These are phyloP conservation scores for Drosophila paulistorum DNA, from an alignment of 1,140 invertebrate genomes.

Conservation along the genomic window DNA sequence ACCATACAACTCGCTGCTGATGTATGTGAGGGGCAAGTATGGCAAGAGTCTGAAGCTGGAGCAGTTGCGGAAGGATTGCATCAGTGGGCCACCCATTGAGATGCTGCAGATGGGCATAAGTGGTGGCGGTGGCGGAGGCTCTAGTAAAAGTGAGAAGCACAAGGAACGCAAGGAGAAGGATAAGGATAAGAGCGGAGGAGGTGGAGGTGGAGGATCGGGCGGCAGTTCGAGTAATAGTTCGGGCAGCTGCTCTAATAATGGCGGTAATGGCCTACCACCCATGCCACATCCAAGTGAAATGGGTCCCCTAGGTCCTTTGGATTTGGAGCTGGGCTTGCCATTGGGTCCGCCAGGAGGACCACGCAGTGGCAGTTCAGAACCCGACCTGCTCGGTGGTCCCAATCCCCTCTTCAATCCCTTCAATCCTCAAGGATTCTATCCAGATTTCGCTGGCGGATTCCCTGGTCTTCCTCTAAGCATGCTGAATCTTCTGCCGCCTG, in stretches of 20 bases:
- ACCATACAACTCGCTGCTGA: conserved; percentile 94
- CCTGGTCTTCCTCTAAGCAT: conserved; percentile 91
- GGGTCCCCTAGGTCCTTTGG: conserved; percentile 55
- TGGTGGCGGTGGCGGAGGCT: conserved; percentile 42
- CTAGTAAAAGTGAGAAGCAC: conserved; percentile 58
- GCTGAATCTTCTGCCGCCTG: conserved; percentile 91
- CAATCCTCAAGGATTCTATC: conserved; percentile 89
- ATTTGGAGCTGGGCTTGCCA: conserved; percentile 68
- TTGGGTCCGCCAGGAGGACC: conserved; percentile 82
- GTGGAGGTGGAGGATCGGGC: background rate
- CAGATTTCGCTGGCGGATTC: conserved; percentile 90
- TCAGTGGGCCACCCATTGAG: conserved; percentile 88
- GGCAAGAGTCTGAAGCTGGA: conserved; percentile 94
- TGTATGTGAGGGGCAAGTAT: conserved; percentile 96
- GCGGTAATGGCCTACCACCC: conserved; percentile 28
- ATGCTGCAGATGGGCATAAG: conserved; percentile 87
- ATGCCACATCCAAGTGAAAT: conserved; percentile 60
- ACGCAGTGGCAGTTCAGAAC: conserved; percentile 86
- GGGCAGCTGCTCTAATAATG: conserved; percentile 6
- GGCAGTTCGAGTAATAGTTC: conserved; percentile 28
- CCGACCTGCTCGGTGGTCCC: conserved; percentile 85
- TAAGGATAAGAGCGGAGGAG: conserved; percentile 71
- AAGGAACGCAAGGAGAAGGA: conserved; percentile 80
- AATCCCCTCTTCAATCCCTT: conserved; percentile 89
- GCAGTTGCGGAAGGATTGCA: conserved; percentile 93